phyloP scores from a whole-genome alignment of 2,113 vertebrate species.

The Anser cygnoides region DNA sequence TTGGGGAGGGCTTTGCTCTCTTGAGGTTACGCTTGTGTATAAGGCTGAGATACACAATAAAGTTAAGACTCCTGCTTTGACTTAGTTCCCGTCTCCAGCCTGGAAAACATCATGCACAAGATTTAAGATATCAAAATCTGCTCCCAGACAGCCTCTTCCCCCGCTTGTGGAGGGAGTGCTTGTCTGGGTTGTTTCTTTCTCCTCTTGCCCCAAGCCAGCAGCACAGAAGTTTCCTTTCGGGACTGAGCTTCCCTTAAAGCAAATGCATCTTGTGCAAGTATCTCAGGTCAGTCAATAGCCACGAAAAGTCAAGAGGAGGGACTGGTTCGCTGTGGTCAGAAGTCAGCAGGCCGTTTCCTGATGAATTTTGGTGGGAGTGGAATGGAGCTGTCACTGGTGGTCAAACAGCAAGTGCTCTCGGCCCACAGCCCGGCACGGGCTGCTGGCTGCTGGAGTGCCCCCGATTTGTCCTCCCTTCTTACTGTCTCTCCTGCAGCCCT shows the following conservation, averaged over 20 bases:
- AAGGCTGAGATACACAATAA: neutral
- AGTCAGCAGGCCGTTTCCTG: neutral
- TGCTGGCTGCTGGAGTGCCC: neutral
- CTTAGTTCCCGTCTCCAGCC: neutral
- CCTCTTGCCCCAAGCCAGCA: neutral
- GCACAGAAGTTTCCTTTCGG: neutral
- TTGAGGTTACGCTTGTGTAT: neutral
- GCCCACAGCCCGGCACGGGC: fast-evolving
- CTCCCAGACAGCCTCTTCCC: neutral
- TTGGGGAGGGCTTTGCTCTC: slow-evolving; percentile 28
- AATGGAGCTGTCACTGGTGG: neutral
- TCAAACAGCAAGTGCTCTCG: neutral
- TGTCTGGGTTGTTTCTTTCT: neutral
- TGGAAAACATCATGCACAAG: neutral
- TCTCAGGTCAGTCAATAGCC: neutral
- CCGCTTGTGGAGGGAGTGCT: neutral
- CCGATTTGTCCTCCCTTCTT: neutral
- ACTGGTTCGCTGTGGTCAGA: neutral
- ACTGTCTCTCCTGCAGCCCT: neutral
- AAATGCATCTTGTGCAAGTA: neutral
- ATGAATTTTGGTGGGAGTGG: neutral
- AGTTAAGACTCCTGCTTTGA: neutral
- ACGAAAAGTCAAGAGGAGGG: neutral
- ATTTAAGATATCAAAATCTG: neutral
- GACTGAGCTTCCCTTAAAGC: neutral